A percentile compares a stretch with the other conserved stretches of the same genome.
phyloP scores from a whole-genome alignment of 2,888 invertebrate species.

The Pomacea canaliculata region DNA sequence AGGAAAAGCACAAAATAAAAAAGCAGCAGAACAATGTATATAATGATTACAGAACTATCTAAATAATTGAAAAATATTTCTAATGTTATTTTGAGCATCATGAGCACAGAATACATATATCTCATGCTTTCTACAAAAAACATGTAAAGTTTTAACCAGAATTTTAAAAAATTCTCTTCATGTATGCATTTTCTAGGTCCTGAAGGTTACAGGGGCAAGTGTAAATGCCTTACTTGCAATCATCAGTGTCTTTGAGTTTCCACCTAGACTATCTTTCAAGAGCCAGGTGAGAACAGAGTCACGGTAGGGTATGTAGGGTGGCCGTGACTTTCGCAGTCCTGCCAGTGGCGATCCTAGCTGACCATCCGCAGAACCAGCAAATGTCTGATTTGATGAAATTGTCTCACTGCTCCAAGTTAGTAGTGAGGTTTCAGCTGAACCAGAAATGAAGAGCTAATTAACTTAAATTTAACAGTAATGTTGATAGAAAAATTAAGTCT shows the following conservation, averaged over 20 bases:
- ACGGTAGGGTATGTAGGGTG: constrained; percentile 80
- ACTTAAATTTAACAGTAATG: too few species aligned
- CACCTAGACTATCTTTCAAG: constrained; percentile 83
- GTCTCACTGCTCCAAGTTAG: constrained; percentile 59
- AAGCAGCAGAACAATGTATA: neutral
- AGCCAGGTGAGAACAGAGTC: constrained; percentile 87
- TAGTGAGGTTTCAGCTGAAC: constrained; percentile 70
- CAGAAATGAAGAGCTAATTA: neutral
- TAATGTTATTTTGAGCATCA: too few species aligned
- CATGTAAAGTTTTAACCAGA: too few species aligned
- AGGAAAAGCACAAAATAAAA: neutral
- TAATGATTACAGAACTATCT: too few species aligned
- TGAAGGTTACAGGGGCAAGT: too few species aligned
- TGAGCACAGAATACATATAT: too few species aligned
- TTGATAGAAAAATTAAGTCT: too few species aligned
- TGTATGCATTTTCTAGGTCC: too few species aligned
- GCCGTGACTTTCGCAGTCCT: constrained; percentile 38
- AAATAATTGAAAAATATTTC: too few species aligned
- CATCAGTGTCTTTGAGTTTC: constrained; percentile 83
- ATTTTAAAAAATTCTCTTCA: too few species aligned
- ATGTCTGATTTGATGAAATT: constrained; percentile 53
- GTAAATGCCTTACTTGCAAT: constrained; percentile 79
- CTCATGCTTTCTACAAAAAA: too few species aligned
- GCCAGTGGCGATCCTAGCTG: constrained; percentile 7
- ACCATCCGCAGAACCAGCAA: constrained; percentile 45